Conservation (phyloP, 2,113 vertebrate species). For the Myanophis thanlyinensis region DNA sequence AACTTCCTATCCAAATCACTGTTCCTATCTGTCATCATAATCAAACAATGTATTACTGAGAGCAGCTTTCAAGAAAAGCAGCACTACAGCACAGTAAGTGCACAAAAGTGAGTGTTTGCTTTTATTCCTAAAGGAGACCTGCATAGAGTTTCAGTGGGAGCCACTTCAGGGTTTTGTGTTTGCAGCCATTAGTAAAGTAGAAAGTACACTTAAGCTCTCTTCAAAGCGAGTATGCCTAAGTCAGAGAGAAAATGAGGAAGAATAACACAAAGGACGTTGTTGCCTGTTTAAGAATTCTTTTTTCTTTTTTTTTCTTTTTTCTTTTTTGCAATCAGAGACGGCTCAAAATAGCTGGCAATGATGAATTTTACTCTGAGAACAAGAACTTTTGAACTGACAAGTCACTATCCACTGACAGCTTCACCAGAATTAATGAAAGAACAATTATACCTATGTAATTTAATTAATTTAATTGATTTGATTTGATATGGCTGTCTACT, state of each 20-base stretch:
- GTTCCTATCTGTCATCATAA: constrained; percentile 1
- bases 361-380: neutral
- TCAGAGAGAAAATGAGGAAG: neutral
- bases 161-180: constrained; percentile 13
- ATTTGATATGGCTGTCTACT: neutral
- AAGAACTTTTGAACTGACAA: neutral
- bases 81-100: neutral
- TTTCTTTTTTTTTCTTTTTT: neutral
- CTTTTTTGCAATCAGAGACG: neutral
- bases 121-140: neutral
- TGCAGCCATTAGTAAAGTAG: neutral
- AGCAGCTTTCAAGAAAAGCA: neutral
- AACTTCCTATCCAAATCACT: neutral
- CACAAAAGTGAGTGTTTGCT: neutral
- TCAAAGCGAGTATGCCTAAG: neutral
- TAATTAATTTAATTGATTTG: neutral
- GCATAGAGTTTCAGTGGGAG: neutral
- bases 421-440: neutral
- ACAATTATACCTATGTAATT: neutral
- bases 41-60: neutral
- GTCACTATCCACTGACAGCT: neutral
- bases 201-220: neutral
- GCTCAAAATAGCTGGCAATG: neutral
- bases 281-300: neutral
- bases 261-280: neutral